phyloP scores from a whole-genome alignment of 30 jellyfish, hydroid and myxozoan genomes.

The Cassiopea xamachana region DNA sequence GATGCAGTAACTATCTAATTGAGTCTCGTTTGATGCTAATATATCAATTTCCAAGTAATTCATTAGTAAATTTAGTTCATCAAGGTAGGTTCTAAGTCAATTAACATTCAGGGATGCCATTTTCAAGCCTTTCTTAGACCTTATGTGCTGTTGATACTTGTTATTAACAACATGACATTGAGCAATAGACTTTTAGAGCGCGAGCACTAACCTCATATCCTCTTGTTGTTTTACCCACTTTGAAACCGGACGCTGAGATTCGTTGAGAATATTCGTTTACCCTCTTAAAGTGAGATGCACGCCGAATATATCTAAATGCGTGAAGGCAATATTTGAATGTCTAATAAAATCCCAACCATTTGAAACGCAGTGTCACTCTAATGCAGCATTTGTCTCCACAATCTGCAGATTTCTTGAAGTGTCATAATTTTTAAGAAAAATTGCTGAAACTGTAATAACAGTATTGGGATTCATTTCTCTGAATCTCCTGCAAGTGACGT shows the following conservation, averaged over 20 bases:
- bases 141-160: slow-evolving; percentile 13
- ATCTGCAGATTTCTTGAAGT: not conserved
- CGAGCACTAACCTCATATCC: not conserved
- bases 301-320: not conserved
- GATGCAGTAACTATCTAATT: not conserved
- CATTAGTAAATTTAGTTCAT: not conserved
- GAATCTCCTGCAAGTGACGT: not conserved
- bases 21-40: not conserved
- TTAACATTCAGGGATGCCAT: slow-evolving; percentile 23
- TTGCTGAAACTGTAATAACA: not conserved
- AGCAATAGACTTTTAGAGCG: not conserved
- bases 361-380: not conserved
- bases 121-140: not conserved
- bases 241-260: not conserved
- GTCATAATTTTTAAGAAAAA: not conserved
- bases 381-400: not conserved
- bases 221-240: not conserved
- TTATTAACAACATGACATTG: not conserved
- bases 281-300: not conserved
- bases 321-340: not conserved
- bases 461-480: not conserved
- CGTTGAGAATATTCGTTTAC: not conserved
- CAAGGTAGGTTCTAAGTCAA: slow-evolving; percentile 20
- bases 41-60: not conserved
- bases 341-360: not conserved